Evolutionary conservation across 2,113 vertebrate genomes (phyloP).

Genomic region (Hassar affinis): DNA sequence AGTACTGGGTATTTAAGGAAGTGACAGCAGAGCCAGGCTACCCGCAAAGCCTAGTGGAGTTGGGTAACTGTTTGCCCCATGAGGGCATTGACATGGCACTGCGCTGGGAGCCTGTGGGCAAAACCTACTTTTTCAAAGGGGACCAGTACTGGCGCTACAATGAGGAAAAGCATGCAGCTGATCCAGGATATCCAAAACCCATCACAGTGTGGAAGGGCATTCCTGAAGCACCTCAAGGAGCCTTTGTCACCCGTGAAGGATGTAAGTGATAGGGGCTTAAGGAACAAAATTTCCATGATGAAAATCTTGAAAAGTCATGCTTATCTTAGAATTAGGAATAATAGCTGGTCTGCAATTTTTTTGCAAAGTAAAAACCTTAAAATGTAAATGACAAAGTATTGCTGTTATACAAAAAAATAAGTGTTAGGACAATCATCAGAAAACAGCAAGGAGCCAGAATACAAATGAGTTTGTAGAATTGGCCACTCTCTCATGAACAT

Average conservation of each 20-base stretch:
- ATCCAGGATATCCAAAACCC: conserved; percentile 93
- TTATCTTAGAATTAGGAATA: not conserved
- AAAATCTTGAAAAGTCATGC: not conserved
- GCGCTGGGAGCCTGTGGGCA: conserved; percentile 93
- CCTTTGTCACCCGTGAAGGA: conserved; percentile 96
- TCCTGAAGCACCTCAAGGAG: conserved; percentile 90
- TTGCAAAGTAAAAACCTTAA: not conserved
- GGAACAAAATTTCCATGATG: not conserved
- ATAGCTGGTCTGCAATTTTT: not conserved
- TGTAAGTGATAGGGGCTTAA: conserved; percentile 77
- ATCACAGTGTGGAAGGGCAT: conserved; percentile 95
- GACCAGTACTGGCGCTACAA: conserved; percentile 98
- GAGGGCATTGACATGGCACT: conserved; percentile 93
- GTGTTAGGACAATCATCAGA: not conserved
- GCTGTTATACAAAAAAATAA: not conserved
- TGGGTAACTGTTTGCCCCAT: conserved; percentile 88
- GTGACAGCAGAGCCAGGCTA: conserved; percentile 92
- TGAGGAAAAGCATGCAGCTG: conserved; percentile 86
- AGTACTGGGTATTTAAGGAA: conserved; percentile 97
- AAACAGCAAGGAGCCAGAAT: not conserved
- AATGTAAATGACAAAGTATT: not conserved
- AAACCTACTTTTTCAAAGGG: conserved; percentile 98
- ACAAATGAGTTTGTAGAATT: not conserved
- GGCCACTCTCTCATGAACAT: too few relatives aligned
- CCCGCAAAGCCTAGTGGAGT: conserved; percentile 88